Base-by-base conservation (phyloP, 2,797 vertebrate genomes). In the Masticophis lateralis region DNA sequence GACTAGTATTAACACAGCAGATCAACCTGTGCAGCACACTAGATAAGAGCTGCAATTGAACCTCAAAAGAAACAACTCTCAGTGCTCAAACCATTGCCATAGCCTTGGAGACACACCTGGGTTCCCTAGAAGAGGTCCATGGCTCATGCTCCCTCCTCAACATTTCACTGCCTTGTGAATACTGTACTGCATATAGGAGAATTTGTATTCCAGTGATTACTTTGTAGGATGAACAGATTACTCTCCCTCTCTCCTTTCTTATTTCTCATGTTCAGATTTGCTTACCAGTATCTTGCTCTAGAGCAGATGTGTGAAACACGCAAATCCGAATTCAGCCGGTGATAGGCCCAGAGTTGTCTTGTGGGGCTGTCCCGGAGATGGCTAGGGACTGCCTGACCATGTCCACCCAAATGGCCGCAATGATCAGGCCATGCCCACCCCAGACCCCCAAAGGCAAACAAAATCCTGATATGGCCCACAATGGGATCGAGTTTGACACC, bases 1-100 rank as follows among this genome's bases (percentile, higher is more conserved):
- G 89, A 32, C 66, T 28, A 79, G 69, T 2, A 43, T 7, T 4
- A 0, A 10, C 2, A 28, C 0, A 0, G 37, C 27, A 11, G 55
- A 79, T 69, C 0, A 18, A 32, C 0, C 5, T 0, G 27, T 1
- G 86, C 16, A 16, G 0, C 28, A 59, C 10, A 22, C 87, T 88
- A 2, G 1, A 7, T 2, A 61, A 66, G 37, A 63, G 59, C 22
- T 27, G 37, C 56, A 28, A 57, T 13, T 22, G n/a, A 37, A 59
- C 4, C 56, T 88, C 87, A 88, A 88, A 59, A 37, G 51, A n/a
- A n/a, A 55, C 86, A 88, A 37, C 56, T 12, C 13, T 43, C 56
- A 59, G 28, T 32, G 28, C 12, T 88, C 87, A 59, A 88, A 13
- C 5, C 56, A 20, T 13, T 37, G 56, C 55, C 16, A 13, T 22